These are phyloP conservation scores for Drosophila truncata DNA, from an alignment of 1,140 invertebrate species.

Conservation along the genomic window DNA sequence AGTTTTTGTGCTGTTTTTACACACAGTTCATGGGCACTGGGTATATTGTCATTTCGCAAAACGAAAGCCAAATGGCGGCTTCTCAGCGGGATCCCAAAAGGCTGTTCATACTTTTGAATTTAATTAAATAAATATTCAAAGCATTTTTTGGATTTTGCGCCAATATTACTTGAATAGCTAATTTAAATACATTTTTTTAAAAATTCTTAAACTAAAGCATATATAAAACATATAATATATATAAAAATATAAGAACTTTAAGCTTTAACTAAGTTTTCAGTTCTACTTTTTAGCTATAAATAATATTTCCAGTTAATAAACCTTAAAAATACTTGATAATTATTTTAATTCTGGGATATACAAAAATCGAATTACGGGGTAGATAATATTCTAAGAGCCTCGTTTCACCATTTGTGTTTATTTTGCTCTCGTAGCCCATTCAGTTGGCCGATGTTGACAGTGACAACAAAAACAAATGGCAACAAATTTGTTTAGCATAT, in stretches of 20 bases:
- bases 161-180: background rate
- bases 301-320: background rate
- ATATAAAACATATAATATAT: no score
- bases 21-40: background rate
- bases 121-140: background rate
- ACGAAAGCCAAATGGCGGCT: background rate
- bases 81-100: background rate
- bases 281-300: no score
- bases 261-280: no score
- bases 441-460: constrained; percentile 20
- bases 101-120: background rate
- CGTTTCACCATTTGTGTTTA: background rate
- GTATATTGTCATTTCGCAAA: constrained; percentile 3
- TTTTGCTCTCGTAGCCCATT: constrained; percentile 2
- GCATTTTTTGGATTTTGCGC: background rate
- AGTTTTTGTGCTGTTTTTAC: constrained; percentile 10
- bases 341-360: background rate
- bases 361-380: background rate
- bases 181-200: background rate
- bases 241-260: no score
- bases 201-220: no score
- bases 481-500: constrained; percentile 11
- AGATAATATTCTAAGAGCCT: background rate
- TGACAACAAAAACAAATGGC: constrained; percentile 1
- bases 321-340: background rate